phyloP scores from a whole-genome alignment of 2,113 vertebrate genomes.

The Sapajus apella region DNA sequence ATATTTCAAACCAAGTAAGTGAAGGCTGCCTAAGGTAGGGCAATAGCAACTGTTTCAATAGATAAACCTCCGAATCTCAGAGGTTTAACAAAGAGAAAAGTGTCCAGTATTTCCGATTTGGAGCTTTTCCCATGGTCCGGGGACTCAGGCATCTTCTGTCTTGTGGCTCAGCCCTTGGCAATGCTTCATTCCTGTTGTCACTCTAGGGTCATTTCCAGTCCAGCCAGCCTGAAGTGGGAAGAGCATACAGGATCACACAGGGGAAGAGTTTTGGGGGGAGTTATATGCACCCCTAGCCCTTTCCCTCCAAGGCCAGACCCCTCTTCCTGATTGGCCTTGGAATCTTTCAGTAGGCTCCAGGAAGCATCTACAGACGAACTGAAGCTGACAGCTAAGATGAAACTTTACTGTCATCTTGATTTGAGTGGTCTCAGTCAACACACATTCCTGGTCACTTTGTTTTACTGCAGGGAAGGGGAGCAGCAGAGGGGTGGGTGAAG shows the following conservation, averaged over 20 bases:
- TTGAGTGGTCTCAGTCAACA: background rate
- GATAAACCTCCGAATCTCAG: background rate
- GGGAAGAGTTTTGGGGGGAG: background rate
- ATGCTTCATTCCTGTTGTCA: background rate
- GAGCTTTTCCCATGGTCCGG: background rate
- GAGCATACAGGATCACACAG: background rate
- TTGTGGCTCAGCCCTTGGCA: background rate
- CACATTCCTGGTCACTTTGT: background rate
- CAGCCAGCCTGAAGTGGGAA: background rate
- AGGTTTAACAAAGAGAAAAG: background rate
- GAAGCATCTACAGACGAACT: background rate
- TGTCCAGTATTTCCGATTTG: background rate
- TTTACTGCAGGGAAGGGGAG: background rate
- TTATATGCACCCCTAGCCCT: background rate
- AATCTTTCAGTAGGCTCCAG: background rate
- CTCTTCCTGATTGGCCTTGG: background rate
- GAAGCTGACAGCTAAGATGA: background rate
- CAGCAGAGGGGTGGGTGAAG: background rate
- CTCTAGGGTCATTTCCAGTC: background rate
- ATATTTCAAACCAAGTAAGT: background rate
- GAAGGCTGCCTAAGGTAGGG: background rate
- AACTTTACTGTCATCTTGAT: background rate
- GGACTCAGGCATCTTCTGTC: background rate
- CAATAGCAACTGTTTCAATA: too few relatives aligned
- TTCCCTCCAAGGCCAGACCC: too few relatives aligned